Percentiles rank a stretch among this genome's conserved stretches.
Conservation (phyloP, 2,797 vertebrate genomes). For the Gobio occitaniae region DNA sequence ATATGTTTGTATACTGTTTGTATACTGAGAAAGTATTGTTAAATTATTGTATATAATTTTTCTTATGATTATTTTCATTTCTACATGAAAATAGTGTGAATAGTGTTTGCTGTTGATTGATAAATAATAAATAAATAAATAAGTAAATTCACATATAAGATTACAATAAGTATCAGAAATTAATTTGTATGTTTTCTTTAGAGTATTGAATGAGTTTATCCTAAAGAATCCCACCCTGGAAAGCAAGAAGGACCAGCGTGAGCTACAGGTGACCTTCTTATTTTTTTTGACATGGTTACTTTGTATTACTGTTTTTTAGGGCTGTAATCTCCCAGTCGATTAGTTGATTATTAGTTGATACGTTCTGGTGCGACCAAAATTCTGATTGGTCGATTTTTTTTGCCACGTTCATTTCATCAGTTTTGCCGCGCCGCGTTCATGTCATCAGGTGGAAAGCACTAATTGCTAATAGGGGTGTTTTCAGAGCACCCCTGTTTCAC, state of each 20-base stretch:
- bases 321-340: no score
- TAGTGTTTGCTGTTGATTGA: not conserved
- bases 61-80: not conserved
- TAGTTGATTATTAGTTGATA: no score
- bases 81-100: not conserved
- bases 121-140: not conserved
- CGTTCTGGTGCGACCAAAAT: no score
- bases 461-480: no score
- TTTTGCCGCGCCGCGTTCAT: no score
- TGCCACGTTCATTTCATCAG: no score
- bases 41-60: not conserved
- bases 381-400: no score
- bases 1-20: not conserved
- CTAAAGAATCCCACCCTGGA: constrained; percentile 98
- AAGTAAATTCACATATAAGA: not conserved
- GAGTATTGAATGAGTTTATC: constrained; percentile 98
- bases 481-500: no score
- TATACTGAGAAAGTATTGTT: not conserved
- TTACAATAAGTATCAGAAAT: not conserved
- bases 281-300: not conserved
- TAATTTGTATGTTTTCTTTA: constrained; percentile 58
- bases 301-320: not conserved
- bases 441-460: no score
- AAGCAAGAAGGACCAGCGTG: constrained; percentile 98
- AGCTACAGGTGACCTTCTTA: constrained; percentile 88